These are phyloP conservation scores for Pangasius krempfi DNA, from an alignment of 2,797 vertebrate species.

Conservation along the genomic window DNA sequence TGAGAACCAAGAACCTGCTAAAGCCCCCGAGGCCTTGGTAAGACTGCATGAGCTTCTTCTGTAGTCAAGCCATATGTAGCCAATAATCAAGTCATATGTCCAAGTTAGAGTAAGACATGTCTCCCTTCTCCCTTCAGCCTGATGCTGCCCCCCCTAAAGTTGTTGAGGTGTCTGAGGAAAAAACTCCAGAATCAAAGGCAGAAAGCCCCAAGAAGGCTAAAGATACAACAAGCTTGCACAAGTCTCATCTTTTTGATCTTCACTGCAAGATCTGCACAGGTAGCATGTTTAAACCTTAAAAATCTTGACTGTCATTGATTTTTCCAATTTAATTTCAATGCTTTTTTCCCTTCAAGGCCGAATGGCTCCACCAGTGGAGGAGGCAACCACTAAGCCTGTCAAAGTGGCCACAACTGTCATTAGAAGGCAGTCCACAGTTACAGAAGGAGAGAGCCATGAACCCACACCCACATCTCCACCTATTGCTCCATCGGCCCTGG, in stretches of 20 bases:
- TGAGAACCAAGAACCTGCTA: slow-evolving; percentile 91
- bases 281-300: slow-evolving; percentile 61
- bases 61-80: not conserved
- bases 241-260: slow-evolving; percentile 96
- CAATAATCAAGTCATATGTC: not conserved
- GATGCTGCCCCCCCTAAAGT: slow-evolving; percentile 75
- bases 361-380: slow-evolving; percentile 94
- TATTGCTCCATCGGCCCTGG: slow-evolving; percentile 68
- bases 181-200: slow-evolving; percentile 78
- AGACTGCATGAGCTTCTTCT: slow-evolving; percentile 12
- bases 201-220: slow-evolving; percentile 77
- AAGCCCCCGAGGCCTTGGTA: slow-evolving; percentile 89
- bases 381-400: slow-evolving; percentile 87
- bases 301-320: not conserved
- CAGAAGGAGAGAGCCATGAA: slow-evolving; percentile 78
- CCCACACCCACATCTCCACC: slow-evolving; percentile 74
- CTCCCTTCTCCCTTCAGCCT: slow-evolving; percentile 59
- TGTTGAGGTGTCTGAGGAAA: slow-evolving; percentile 79
- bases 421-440: slow-evolving; percentile 83
- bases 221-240: slow-evolving; percentile 93
- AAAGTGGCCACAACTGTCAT: slow-evolving; percentile 91
- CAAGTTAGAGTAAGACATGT: not conserved
- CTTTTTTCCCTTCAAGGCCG: slow-evolving; percentile 75
- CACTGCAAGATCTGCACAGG: slow-evolving; percentile 99
- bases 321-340: not conserved